Evolutionary conservation across 2,797 vertebrate species (phyloP).

Genomic region (Cirrhinus molitorella): DNA sequence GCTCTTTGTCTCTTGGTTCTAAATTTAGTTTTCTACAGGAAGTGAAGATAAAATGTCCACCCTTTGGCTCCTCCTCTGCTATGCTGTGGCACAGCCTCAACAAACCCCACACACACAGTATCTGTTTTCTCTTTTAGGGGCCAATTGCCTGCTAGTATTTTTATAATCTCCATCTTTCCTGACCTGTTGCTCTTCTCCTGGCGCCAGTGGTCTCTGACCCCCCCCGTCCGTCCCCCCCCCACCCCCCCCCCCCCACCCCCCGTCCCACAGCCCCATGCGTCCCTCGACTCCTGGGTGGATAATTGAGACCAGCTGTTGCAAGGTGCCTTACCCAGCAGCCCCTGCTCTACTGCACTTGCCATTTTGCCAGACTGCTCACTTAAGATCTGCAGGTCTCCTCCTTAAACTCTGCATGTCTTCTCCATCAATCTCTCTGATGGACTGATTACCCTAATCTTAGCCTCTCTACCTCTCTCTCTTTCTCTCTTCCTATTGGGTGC

Average conservation of each 20-base stretch:
- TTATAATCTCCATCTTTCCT: slow-evolving; percentile 86
- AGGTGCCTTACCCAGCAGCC: slow-evolving; percentile 78
- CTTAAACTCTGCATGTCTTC: slow-evolving; percentile 60
- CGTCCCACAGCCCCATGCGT: slow-evolving; percentile 60
- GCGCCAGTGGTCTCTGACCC: slow-evolving; percentile 83
- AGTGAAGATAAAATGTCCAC: slow-evolving; percentile 48
- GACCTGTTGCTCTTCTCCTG: slow-evolving; percentile 84
- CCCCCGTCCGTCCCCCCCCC: too few species aligned
- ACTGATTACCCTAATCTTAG: slow-evolving; percentile 60
- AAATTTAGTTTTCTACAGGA: slow-evolving; percentile 50
- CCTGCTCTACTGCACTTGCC: slow-evolving; percentile 78
- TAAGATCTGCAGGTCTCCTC: slow-evolving; percentile 26
- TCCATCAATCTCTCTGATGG: slow-evolving; percentile 67
- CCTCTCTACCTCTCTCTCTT: not conserved
- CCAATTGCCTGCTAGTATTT: slow-evolving; percentile 84
- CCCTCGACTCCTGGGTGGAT: slow-evolving; percentile 73
- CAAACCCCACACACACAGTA: slow-evolving; percentile 38
- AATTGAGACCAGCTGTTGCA: slow-evolving; percentile 87
- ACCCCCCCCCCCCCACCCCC: too few species aligned
- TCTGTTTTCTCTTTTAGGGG: slow-evolving; percentile 69
- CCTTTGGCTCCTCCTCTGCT: slow-evolving; percentile 22
- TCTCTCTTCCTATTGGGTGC: slow-evolving; percentile 7
- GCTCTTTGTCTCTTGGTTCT: not conserved
- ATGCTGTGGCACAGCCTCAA: slow-evolving; percentile 27
- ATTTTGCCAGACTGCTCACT: slow-evolving; percentile 69